These are phyloP conservation scores for Schlechtendalia chinensis DNA, from an alignment of 1,140 invertebrate species.

Conservation along the genomic window DNA sequence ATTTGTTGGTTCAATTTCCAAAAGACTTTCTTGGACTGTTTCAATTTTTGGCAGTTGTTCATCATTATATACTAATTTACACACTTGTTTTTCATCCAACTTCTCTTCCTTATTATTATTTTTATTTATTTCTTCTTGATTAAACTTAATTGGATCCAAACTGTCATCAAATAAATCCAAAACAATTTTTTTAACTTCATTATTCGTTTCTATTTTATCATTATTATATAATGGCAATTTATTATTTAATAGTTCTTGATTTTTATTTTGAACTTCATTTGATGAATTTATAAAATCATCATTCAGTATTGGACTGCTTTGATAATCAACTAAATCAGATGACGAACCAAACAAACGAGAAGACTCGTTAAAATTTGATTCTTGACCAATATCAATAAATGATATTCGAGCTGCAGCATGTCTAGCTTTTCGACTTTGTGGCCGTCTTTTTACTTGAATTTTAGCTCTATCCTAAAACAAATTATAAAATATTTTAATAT, in stretches of 20 bases:
- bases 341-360: constrained; percentile 21
- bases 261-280: background rate
- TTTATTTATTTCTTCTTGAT: background rate
- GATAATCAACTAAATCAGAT: constrained; percentile 31
- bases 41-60: background rate
- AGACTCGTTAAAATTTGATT: background rate
- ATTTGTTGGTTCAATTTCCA: background rate
- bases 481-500: background rate
- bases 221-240: background rate
- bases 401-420: constrained; percentile 30
- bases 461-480: constrained; percentile 28
- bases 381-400: background rate
- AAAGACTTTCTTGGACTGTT: background rate
- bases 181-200: background rate
- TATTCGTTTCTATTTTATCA: background rate
- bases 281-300: background rate
- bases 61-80: background rate
- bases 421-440: constrained; percentile 44
- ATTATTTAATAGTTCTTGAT: background rate
- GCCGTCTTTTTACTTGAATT: constrained; percentile 44
- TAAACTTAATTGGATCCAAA: background rate
- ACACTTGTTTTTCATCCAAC: background rate
- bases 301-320: constrained; percentile 24
- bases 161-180: constrained; percentile 8
- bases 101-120: background rate